Evolutionary conservation across 2,888 invertebrate genomes (phyloP).

Genomic region (Eulithis testata): DNA sequence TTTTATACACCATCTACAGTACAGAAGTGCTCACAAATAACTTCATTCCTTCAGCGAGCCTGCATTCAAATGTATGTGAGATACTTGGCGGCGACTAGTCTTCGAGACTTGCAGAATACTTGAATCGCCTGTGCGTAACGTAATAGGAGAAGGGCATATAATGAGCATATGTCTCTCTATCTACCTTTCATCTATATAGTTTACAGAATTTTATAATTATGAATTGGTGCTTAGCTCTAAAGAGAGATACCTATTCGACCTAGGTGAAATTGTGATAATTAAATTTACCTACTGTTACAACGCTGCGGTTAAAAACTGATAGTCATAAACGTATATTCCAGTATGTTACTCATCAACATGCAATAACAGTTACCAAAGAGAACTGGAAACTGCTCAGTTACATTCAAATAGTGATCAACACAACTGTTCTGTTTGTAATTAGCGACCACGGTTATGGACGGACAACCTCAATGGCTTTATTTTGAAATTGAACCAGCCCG

Average conservation of each 20-base stretch:
- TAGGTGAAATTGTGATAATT: no score
- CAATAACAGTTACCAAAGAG: slow-evolving; percentile 31
- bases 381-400: slow-evolving; percentile 29
- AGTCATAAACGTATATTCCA: not conserved
- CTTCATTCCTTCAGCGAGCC: no score
- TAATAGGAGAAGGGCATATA: no score
- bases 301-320: not conserved
- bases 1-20: no score
- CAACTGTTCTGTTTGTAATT: slow-evolving; percentile 34
- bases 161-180: no score
- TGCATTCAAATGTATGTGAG: no score
- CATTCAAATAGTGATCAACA: slow-evolving; percentile 37
- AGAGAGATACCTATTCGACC: no score
- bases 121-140: no score
- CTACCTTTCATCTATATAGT: no score
- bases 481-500: slow-evolving; percentile 22
- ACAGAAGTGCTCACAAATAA: no score
- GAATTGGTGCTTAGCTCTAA: not conserved
- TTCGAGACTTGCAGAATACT: no score
- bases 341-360: slow-evolving; percentile 19
- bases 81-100: no score
- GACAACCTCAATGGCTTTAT: slow-evolving; percentile 35
- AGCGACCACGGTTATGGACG: slow-evolving; percentile 37
- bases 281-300: not conserved
- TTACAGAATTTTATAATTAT: not conserved